Conservation (phyloP, 2,113 vertebrate species). For the Clarias macrocephalus region DNA sequence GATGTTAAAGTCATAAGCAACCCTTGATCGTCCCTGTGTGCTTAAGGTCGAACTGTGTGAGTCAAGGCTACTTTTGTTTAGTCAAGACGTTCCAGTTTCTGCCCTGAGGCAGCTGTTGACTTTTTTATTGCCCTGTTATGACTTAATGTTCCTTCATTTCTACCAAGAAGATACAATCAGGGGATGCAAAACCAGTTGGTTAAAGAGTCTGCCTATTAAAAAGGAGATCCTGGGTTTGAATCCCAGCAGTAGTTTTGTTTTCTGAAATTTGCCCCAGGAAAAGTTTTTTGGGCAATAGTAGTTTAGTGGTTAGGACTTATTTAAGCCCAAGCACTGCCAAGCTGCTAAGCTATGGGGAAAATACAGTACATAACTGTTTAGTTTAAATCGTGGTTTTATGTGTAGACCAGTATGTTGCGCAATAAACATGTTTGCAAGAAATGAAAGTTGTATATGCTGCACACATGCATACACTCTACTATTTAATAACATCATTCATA, state of each 20-base stretch:
- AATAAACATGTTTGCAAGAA: slow-evolving; percentile 17
- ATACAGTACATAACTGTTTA: background rate
- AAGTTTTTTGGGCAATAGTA: background rate
- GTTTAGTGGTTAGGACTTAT: background rate
- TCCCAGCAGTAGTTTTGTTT: background rate
- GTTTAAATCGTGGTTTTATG: background rate
- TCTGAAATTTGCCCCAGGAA: background rate
- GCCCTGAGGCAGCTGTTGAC: slow-evolving; percentile 38
- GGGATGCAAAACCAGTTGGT: background rate
- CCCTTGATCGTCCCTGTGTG: slow-evolving; percentile 42
- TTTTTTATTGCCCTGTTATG: slow-evolving; percentile 36
- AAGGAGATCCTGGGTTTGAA: background rate
- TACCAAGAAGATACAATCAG: background rate
- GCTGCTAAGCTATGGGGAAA: background rate
- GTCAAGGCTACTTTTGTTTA: slow-evolving; percentile 56
- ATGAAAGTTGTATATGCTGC: background rate
- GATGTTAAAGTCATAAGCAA: slow-evolving; percentile 61
- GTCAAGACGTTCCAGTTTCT: slow-evolving; percentile 53
- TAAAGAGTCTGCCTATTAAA: background rate
- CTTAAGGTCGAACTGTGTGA: slow-evolving; percentile 42
- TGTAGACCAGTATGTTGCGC: background rate
- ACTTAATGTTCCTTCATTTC: slow-evolving; percentile 28
- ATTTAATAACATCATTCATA: background rate
- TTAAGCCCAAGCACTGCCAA: background rate
- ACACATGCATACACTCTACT: background rate